Evolutionary conservation across 2,888 invertebrate genomes (phyloP), one percentile per base, ranked within the genome.

Genomic region (Leucozona laternaria): DNA sequence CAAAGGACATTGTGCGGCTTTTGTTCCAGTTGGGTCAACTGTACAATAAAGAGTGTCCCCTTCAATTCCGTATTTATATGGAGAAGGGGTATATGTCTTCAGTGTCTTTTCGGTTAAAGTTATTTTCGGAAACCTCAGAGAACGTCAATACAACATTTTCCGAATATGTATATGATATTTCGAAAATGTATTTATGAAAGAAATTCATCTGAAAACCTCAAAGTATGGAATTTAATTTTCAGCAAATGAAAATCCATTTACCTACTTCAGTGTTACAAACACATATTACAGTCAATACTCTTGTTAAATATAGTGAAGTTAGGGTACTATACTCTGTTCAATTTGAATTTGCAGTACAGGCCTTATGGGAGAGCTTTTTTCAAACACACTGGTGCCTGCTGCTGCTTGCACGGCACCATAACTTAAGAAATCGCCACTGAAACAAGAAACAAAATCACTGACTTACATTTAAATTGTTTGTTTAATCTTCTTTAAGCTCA

Each of bases 1-100:
- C 15, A 62, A 45, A 73, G 78, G 66, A 83, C 62, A 45, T 45
- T 64, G 22, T 60, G 60, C 48, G 72, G 77, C 50, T 73, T 70
- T 77, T 80, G 68, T 72, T 68, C 45, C 45, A 37, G 50, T 62
- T 34, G 17, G 40, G 48, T 62, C 40, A 60, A 40, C 57, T 37
- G 40, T 60, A 53, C 15, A 48, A 7, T 10, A 20, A 31, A 53
- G 28, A 45, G 17, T 40, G 43, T 13, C 13, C 48, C 6, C 13
- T 50, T 68, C 13, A 31, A 31, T 57, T 4, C 5, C 10, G n/a
- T 25, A n/a, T 37, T 70, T 6, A 25, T n/a, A n/a, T n/a, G n/a
- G 3, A 4, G n/a, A 20, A 15, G 73, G 55, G 31, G 72, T n/a
- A 31, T 11, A 13, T 34, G 6, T 34, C 31, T 20, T 57, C 34